These are phyloP conservation scores for Pentalonia nigronervosa DNA, from an alignment of 1,140 invertebrate genomes.

Conservation along the genomic window DNA sequence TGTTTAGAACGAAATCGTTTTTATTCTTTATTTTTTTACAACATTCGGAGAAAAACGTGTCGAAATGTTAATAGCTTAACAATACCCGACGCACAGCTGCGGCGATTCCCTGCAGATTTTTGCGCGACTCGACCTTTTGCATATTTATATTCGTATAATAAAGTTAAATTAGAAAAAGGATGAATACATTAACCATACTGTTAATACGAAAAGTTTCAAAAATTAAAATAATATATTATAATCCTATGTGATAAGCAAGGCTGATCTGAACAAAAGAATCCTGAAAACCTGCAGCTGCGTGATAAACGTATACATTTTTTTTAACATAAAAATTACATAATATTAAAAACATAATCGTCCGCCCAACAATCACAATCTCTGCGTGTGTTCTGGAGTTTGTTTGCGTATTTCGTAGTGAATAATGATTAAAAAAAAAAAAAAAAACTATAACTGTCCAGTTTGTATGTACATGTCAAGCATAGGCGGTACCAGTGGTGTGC, in stretches of 20 bases:
- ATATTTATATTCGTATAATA: conserved; percentile 3
- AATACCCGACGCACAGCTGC: background rate
- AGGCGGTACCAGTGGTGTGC: background rate
- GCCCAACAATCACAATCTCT: background rate
- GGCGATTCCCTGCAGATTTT: background rate
- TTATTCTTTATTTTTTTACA: background rate
- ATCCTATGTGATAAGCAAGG: background rate
- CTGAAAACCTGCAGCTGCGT: background rate
- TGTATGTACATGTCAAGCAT: background rate
- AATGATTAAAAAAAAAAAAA: background rate
- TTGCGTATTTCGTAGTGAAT: background rate
- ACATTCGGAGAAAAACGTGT: background rate
- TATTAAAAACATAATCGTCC: conserved; percentile 10
- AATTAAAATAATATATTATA: conserved; percentile 16
- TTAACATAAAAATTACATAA: background rate
- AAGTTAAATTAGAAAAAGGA: conserved; percentile 13
- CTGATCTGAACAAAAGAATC: background rate
- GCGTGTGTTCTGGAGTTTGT: background rate
- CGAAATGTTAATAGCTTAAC: conserved; percentile 2
- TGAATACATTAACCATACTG: background rate
- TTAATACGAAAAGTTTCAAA: background rate
- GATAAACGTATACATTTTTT: background rate
- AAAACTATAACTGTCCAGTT: background rate
- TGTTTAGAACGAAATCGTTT: background rate
- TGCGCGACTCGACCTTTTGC: background rate